These are phyloP conservation scores for Melanotaenia maccullochi DNA, from an alignment of 2,797 vertebrate genomes.

Conservation along the genomic window DNA sequence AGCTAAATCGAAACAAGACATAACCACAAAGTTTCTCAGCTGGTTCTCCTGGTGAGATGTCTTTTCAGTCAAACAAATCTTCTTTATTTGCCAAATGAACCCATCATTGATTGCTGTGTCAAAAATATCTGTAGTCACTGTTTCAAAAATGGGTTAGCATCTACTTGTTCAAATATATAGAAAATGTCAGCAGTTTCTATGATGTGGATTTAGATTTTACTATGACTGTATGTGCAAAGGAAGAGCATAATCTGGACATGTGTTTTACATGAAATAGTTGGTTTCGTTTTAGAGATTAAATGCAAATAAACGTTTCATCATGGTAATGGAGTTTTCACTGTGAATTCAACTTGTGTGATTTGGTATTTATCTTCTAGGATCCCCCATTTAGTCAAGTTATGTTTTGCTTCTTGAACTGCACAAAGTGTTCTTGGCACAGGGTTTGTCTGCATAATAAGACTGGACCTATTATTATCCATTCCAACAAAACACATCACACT, in stretches of 20 bases:
- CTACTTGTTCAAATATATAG: neutral
- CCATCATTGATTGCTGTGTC: conserved; percentile 17
- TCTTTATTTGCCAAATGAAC: neutral
- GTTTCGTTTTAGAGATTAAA: conserved; percentile 4
- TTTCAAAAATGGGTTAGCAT: neutral
- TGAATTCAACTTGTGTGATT: neutral
- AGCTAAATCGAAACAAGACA: neutral
- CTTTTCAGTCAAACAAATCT: conserved; percentile 7
- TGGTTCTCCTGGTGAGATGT: conserved; percentile 5
- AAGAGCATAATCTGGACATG: neutral
- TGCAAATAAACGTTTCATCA: neutral
- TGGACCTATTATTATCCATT: conserved; percentile 15
- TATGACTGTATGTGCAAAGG: neutral
- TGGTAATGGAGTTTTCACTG: neutral
- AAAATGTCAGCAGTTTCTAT: neutral
- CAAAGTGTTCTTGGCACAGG: conserved; percentile 36
- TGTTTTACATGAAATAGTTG: neutral
- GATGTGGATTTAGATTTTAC: neutral
- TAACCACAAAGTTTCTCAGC: neutral
- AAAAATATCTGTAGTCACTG: neutral
- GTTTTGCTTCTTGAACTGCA: conserved; percentile 21
- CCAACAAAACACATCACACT: conserved; percentile 10
- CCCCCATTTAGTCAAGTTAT: conserved; percentile 11
- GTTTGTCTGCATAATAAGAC: conserved; percentile 33
- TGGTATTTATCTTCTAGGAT: conserved; percentile 14